A percentile compares a stretch with the other conserved stretches of the same genome.
Conservation (phyloP, 2,888 invertebrate species). For the Scaptomyza flava region DNA sequence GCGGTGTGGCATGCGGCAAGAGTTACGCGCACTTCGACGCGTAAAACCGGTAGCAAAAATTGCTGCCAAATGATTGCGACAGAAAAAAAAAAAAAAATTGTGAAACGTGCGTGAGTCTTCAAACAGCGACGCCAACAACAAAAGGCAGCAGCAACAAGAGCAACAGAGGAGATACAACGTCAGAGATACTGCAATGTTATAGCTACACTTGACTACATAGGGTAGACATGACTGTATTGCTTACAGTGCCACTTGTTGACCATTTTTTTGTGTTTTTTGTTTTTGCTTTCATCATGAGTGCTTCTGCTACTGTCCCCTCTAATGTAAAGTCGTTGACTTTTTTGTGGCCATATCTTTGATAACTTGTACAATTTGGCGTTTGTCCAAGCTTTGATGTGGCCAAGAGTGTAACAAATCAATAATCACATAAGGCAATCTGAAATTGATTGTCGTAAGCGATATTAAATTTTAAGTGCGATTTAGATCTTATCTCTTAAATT, state of each 20-base stretch:
- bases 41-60: conserved; percentile 78
- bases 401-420: conserved; percentile 9
- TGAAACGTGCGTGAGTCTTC: conserved; percentile 65
- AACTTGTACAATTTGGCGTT: conserved; percentile 49
- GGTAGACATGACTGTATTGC: conserved; percentile 35
- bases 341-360: conserved; percentile 50
- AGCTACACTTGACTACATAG: conserved; percentile 66
- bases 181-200: conserved; percentile 66
- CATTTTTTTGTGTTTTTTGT: conserved; percentile 32
- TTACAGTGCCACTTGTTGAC: conserved; percentile 28
- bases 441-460: background rate
- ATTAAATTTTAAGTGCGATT: background rate
- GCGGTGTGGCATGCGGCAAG: conserved; percentile 71
- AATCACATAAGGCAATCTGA: conserved; percentile 8
- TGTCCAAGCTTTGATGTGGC: conserved; percentile 4
- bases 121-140: conserved; percentile 18
- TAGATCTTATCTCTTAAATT: background rate
- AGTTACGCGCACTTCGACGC: conserved; percentile 76
- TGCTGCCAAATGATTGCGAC: conserved; percentile 52
- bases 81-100: conserved; percentile 39
- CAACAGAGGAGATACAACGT: conserved; percentile 52
- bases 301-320: conserved; percentile 3
- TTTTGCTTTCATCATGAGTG: conserved; percentile 22
- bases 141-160: conserved; percentile 10
- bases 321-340: conserved; percentile 29